Conservation (phyloP, 2,888 invertebrate species). For the Leucania comma region DNA sequence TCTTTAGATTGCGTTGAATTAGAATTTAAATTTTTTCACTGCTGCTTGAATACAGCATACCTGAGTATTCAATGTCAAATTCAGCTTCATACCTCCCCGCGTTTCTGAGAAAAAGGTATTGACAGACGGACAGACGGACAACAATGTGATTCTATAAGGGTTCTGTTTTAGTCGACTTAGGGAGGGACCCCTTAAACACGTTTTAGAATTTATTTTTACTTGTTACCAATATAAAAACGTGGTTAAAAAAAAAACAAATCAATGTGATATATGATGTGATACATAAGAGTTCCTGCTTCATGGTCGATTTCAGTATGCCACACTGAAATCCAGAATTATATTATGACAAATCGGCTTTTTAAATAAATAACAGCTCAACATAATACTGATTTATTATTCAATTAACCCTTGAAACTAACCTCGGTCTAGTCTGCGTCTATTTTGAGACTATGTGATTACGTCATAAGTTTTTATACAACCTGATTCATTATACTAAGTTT, state of each 20-base stretch:
- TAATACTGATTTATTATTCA: conserved; percentile 29
- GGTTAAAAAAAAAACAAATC: not conserved
- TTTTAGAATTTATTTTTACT: too few relatives aligned
- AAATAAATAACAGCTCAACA: conserved; percentile 4
- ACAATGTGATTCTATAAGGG: too few relatives aligned
- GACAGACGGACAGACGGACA: too few relatives aligned
- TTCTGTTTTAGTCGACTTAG: too few relatives aligned
- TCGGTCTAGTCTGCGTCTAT: conserved; percentile 41
- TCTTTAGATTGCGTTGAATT: too few relatives aligned
- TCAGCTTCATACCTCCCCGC: too few relatives aligned
- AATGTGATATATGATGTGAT: too few relatives aligned
- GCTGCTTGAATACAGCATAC: too few relatives aligned
- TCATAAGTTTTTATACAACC: conserved; percentile 39
- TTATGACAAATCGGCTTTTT: not conserved
- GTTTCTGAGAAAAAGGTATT: too few relatives aligned
- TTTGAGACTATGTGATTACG: conserved; percentile 30
- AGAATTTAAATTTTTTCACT: too few relatives aligned
- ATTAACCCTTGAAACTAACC: conserved; percentile 38
- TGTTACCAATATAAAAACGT: not conserved
- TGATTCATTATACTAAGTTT: conserved; percentile 23
- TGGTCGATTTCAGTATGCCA: not conserved
- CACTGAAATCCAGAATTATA: conserved; percentile 16
- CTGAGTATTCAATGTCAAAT: too few relatives aligned
- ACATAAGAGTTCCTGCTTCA: not conserved
- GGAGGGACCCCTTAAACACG: too few relatives aligned